Evolutionary conservation across 2,113 vertebrate genomes (phyloP).

Genomic region (Ramphastos sulfuratus): DNA sequence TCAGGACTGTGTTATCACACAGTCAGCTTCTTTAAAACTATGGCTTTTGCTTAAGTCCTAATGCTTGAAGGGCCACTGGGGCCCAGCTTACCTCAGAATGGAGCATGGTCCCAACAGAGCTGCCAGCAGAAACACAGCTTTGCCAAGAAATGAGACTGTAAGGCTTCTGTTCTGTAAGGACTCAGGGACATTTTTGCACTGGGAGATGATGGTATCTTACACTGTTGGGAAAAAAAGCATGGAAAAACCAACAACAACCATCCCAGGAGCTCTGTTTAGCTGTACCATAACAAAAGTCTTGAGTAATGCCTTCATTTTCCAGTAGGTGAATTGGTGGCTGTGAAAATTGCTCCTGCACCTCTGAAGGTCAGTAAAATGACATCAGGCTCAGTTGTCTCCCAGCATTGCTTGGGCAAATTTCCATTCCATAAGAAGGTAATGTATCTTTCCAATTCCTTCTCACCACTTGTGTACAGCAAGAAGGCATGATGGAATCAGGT

Average conservation of each 20-base stretch:
- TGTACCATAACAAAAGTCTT: neutral
- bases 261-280: neutral
- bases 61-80: neutral
- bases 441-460: rapidly evolving
- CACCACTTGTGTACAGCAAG: neutral
- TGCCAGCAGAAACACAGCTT: neutral
- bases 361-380: neutral
- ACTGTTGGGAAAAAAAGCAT: neutral
- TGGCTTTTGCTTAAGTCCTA: neutral
- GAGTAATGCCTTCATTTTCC: neutral
- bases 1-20: too few species aligned
- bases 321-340: neutral
- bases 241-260: neutral
- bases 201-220: neutral
- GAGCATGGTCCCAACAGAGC: neutral
- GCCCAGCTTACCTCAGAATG: neutral
- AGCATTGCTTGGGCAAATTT: neutral
- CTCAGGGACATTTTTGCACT: neutral
- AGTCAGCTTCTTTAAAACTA: neutral
- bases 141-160: neutral
- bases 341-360: neutral
- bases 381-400: neutral
- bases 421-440: neutral
- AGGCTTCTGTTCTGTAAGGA: neutral
- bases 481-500: neutral